Percentiles rank a stretch among this genome's conserved stretches.
Evolutionary conservation across 2,797 vertebrate species (phyloP).

Genomic region (Arremon aurantiirostris): DNA sequence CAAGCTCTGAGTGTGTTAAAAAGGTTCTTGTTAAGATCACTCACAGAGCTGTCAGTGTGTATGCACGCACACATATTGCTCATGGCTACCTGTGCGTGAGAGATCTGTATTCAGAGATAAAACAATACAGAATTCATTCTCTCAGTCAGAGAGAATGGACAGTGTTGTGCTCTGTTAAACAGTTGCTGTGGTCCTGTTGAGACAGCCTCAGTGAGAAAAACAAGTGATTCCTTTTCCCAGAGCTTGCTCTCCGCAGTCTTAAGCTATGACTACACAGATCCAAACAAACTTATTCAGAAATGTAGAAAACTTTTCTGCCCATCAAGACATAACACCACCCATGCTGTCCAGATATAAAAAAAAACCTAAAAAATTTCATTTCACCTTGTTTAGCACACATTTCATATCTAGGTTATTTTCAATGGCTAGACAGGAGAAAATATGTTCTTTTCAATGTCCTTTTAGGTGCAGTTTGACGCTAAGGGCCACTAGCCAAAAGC

Average conservation of each 20-base stretch:
- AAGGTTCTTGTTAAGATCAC: slow-evolving; percentile 6
- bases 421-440: background rate
- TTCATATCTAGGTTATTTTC: background rate
- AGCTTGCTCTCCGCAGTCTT: background rate
- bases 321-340: background rate
- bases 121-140: background rate
- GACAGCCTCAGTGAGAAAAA: background rate
- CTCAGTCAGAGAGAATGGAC: background rate
- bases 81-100: background rate
- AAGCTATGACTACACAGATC: background rate
- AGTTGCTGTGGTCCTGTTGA: background rate
- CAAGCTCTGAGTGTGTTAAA: slow-evolving; percentile 48
- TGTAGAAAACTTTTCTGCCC: background rate
- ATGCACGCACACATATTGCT: background rate
- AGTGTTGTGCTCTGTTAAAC: background rate
- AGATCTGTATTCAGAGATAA: background rate
- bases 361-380: background rate
- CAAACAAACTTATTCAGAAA: background rate
- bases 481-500: background rate
- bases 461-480: background rate
- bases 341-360: background rate
- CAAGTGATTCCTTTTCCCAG: background rate
- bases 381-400: background rate
- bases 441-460: background rate
- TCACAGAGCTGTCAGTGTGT: background rate